Evolutionary conservation across 2,797 vertebrate species (phyloP).

Genomic region (Etheostoma perlongum): DNA sequence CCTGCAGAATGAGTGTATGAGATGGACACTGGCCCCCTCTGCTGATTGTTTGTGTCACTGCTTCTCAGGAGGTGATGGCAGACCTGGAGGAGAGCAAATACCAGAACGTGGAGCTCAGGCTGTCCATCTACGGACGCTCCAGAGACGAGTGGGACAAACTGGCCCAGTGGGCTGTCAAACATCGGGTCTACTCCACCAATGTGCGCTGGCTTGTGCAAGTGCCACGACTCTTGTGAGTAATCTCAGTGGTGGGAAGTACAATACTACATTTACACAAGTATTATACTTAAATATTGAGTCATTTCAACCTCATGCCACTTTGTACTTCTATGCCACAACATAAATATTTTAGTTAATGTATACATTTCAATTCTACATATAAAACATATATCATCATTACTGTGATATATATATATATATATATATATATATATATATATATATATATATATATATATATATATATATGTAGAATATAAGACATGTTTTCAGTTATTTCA

Average conservation of each 20-base stretch:
- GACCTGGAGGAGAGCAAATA: constrained; percentile 99
- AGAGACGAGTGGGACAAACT: constrained; percentile 95
- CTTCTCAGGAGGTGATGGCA: constrained; percentile 92
- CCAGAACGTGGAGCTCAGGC: constrained; percentile 94
- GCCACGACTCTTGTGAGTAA: constrained; percentile 95
- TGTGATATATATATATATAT: no score
- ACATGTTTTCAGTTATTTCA: no score
- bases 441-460: no score
- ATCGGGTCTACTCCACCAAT: constrained; percentile 93
- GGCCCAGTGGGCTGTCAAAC: constrained; percentile 91
- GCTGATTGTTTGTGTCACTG: constrained; percentile 51
- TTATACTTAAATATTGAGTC: not conserved
- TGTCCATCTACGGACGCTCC: constrained; percentile 94
- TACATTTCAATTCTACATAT: not conserved
- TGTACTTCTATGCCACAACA: not conserved
- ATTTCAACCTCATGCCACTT: not conserved
- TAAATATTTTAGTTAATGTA: not conserved
- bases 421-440: no score
- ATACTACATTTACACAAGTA: not conserved
- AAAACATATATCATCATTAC: not conserved
- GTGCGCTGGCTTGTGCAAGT: constrained; percentile 97
- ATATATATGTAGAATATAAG: no score
- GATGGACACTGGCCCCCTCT: constrained; percentile 52
- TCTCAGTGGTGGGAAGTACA: not conserved
- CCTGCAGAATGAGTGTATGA: not conserved